phyloP scores from a whole-genome alignment of 2,888 invertebrate species.

The Ferrisia virgata region DNA sequence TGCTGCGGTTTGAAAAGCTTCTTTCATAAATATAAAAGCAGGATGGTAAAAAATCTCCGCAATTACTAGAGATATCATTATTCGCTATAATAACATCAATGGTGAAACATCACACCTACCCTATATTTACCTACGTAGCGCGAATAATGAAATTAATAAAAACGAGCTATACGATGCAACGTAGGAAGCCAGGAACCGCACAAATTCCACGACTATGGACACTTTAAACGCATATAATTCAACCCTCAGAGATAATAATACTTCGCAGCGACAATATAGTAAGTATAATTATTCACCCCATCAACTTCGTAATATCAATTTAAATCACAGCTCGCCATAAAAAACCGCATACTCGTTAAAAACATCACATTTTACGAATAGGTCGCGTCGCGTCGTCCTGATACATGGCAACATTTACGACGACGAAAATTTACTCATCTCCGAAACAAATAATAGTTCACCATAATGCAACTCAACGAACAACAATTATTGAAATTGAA shows the following conservation, averaged over 20 bases:
- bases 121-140: no score
- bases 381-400: neutral
- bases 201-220: neutral
- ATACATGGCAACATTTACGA: neutral
- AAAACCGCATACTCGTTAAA: neutral
- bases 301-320: neutral
- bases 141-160: neutral
- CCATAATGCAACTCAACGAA: neutral
- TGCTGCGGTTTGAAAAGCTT: no score
- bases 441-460: neutral
- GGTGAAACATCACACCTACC: no score
- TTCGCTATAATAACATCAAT: no score
- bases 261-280: neutral
- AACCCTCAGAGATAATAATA: neutral
- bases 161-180: no score
- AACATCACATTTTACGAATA: neutral
- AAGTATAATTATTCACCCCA: neutral
- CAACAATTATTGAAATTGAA: slow-evolving; percentile 26
- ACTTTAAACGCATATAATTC: neutral
- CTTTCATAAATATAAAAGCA: no score
- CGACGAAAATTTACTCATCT: neutral
- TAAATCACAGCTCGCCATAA: neutral
- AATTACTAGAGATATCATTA: no score
- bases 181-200: neutral
- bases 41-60: no score